Evolutionary conservation across 2,113 vertebrate species (phyloP).

Genomic region (Sarotherodon lohbergeri): DNA sequence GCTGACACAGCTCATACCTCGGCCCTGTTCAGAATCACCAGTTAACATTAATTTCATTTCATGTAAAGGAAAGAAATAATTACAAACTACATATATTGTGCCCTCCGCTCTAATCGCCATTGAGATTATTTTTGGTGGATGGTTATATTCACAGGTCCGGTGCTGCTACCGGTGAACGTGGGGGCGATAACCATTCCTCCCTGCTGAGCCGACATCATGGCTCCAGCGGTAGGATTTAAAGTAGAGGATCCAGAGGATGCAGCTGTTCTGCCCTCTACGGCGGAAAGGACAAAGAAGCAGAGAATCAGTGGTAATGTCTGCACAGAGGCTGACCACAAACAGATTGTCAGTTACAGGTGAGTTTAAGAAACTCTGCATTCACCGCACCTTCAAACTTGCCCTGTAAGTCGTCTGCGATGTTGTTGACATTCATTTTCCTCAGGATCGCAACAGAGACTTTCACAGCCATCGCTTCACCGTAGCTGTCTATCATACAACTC

Average conservation of each 20-base stretch:
- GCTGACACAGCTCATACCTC: background rate
- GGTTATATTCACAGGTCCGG: background rate
- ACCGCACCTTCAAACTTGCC: background rate
- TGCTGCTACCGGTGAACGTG: rapidly evolving
- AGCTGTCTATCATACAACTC: background rate
- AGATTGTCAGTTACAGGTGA: too few relatives aligned
- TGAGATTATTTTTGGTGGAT: background rate
- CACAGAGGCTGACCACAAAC: background rate
- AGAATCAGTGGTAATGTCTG: background rate
- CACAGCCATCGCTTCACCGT: background rate
- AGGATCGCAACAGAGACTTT: background rate
- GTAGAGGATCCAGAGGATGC: background rate
- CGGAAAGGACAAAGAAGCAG: background rate
- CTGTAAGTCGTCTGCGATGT: background rate
- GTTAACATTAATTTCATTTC: background rate
- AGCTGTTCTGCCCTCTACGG: background rate
- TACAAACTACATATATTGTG: background rate
- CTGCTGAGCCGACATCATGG: background rate
- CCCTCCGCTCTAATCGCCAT: background rate
- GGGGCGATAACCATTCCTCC: slow-evolving; percentile 2
- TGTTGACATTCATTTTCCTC: background rate
- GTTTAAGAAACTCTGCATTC: background rate
- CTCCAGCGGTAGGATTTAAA: background rate
- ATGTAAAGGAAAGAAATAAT: background rate
- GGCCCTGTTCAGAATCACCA: background rate